Conservation (phyloP, 2,113 vertebrate genomes). For the Sigmodon hispidus region DNA sequence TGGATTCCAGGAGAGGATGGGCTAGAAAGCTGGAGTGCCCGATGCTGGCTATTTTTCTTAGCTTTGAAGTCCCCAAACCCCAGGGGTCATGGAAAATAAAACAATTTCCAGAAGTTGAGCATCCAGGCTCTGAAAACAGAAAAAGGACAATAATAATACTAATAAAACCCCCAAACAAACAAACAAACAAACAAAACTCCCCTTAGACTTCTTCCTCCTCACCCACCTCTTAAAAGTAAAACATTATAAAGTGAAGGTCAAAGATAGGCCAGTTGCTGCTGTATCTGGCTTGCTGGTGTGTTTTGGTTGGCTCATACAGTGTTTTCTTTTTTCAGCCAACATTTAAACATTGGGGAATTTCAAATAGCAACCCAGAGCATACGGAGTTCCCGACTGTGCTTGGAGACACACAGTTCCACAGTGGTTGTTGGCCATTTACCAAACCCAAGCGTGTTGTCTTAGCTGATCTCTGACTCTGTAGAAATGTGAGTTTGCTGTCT, state of each 20-base stretch:
- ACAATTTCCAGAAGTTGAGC: neutral
- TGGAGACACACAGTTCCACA: neutral
- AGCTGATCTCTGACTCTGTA: neutral
- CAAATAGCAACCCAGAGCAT: slow-evolving; percentile 9
- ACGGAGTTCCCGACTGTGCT: neutral
- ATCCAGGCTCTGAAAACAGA: neutral
- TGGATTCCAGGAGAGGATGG: neutral
- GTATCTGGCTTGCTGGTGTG: neutral
- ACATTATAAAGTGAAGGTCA: neutral
- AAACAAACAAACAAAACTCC: neutral
- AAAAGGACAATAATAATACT: neutral
- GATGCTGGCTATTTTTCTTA: neutral
- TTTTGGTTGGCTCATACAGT: slow-evolving; percentile 13
- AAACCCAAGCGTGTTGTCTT: neutral
- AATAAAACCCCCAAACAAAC: neutral
- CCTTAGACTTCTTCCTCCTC: too few relatives aligned
- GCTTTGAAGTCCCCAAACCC: neutral
- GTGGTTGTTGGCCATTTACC: neutral
- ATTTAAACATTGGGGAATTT: slow-evolving; percentile 40
- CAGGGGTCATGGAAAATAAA: neutral
- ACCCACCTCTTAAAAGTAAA: neutral
- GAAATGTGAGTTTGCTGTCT: neutral
- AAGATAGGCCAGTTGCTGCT: neutral
- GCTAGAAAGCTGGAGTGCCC: neutral
- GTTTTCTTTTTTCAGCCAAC: neutral